Evolutionary conservation across 2,888 invertebrate genomes (phyloP).

Genomic region (Augiades crinisus): DNA sequence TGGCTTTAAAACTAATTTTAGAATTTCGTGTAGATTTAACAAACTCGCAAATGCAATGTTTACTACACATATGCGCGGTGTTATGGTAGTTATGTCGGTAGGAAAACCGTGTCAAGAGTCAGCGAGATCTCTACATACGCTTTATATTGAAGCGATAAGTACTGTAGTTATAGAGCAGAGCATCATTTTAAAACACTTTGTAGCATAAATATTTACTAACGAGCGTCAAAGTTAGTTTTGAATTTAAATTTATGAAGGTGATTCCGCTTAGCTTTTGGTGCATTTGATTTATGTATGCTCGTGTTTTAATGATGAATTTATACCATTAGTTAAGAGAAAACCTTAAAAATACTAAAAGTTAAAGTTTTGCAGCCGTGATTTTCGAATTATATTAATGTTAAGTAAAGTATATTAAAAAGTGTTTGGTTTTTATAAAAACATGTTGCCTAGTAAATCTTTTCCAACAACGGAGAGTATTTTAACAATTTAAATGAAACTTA

Average conservation of each 20-base stretch:
- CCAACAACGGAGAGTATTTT: neutral
- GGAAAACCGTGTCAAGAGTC: constrained; percentile 19
- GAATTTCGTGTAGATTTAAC: constrained; percentile 3
- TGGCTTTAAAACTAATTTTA: constrained; percentile 4
- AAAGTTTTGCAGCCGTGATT: too few species aligned
- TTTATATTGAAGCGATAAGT: constrained; percentile 14
- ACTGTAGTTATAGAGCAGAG: constrained; percentile 1
- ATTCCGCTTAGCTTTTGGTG: constrained; percentile 3
- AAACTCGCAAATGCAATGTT: constrained; percentile 18
- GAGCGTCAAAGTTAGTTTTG: constrained; percentile 9
- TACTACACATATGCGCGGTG: constrained; percentile 12
- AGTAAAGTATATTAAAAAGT: too few species aligned
- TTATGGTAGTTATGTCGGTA: constrained; percentile 12
- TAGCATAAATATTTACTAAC: constrained; percentile 18
- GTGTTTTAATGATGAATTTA: neutral
- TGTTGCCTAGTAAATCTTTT: too few species aligned
- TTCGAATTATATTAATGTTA: too few species aligned
- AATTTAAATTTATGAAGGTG: constrained; percentile 14
- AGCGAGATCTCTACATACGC: constrained; percentile 16
- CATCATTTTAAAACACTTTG: constrained; percentile 14
- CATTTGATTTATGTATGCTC: neutral
- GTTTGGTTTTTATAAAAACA: too few species aligned
- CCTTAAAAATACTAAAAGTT: neutral
- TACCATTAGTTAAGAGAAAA: neutral
- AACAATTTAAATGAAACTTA: neutral